These are phyloP conservation scores for Maniola jurtina DNA, from an alignment of 1,140 invertebrate species.

Conservation along the genomic window DNA sequence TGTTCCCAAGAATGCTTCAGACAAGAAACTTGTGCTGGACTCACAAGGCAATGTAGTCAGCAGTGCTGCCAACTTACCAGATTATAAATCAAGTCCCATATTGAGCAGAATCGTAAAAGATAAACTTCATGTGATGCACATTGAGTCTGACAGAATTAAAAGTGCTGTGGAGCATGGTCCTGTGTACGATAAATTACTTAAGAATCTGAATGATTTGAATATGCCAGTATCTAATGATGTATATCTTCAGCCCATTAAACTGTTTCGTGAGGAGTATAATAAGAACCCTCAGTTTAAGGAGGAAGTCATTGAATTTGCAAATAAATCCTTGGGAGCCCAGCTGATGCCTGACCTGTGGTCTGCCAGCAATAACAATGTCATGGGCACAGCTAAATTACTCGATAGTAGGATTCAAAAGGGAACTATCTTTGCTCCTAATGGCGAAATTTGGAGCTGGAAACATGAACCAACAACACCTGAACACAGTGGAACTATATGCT, in stretches of 20 bases:
- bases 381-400: conserved; percentile 60
- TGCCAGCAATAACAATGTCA: conserved; percentile 69
- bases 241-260: conserved; percentile 77
- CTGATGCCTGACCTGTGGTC: conserved; percentile 69
- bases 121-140: conserved; percentile 76
- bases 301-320: conserved; percentile 78
- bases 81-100: conserved; percentile 73
- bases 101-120: conserved; percentile 74
- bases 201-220: conserved; percentile 77
- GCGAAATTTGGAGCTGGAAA: conserved; percentile 78
- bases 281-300: conserved; percentile 78
- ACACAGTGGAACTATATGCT: conserved; percentile 67
- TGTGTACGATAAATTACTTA: conserved; percentile 79
- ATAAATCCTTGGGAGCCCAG: conserved; percentile 72
- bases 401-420: conserved; percentile 72
- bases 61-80: conserved; percentile 72
- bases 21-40: conserved; percentile 75
- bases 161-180: conserved; percentile 80
- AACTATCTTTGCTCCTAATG: conserved; percentile 76
- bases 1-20: conserved; percentile 74
- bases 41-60: conserved; percentile 74
- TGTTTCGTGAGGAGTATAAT: conserved; percentile 77
- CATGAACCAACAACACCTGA: conserved; percentile 68
- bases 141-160: conserved; percentile 79
- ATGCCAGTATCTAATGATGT: conserved; percentile 77